phyloP scores from a whole-genome alignment of 2,888 invertebrate genomes.

The Prionchulus punctatus region DNA sequence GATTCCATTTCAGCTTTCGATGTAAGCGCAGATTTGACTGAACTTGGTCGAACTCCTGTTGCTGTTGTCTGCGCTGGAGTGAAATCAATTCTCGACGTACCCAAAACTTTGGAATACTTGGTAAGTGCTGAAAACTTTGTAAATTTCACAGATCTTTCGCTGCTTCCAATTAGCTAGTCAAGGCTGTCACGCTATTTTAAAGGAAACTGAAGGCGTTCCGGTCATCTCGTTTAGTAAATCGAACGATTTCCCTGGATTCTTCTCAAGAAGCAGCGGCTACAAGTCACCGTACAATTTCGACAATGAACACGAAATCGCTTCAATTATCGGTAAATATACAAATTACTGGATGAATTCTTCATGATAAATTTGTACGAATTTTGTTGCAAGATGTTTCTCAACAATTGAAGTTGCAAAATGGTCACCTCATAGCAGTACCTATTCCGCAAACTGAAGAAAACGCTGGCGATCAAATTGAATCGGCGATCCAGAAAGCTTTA shows the following conservation, averaged over 20 bases:
- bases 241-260: conserved; percentile 78
- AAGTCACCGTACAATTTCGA: conserved; percentile 53
- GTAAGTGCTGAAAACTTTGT: too few species aligned
- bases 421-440: conserved; percentile 70
- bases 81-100: conserved; percentile 90
- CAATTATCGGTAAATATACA: conserved; percentile 44
- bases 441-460: conserved; percentile 50
- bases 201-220: conserved; percentile 89
- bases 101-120: conserved; percentile 76
- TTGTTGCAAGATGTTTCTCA: conserved; percentile 25
- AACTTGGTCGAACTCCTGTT: conserved; percentile 67
- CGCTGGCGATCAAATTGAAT: conserved; percentile 44
- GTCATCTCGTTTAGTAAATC: conserved; percentile 56
- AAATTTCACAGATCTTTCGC: too few species aligned
- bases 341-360: too few species aligned
- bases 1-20: conserved; percentile 48
- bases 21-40: conserved; percentile 79
- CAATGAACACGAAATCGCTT: conserved; percentile 52
- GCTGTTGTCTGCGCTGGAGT: conserved; percentile 87
- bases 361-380: too few species aligned
- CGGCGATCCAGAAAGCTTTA: conserved; percentile 54
- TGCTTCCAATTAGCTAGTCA: too few species aligned
- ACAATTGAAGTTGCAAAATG: conserved; percentile 32
- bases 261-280: conserved; percentile 56
- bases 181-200: too few species aligned